phyloP scores from a whole-genome alignment of 2,113 vertebrate genomes.

The Macrotus californicus region DNA sequence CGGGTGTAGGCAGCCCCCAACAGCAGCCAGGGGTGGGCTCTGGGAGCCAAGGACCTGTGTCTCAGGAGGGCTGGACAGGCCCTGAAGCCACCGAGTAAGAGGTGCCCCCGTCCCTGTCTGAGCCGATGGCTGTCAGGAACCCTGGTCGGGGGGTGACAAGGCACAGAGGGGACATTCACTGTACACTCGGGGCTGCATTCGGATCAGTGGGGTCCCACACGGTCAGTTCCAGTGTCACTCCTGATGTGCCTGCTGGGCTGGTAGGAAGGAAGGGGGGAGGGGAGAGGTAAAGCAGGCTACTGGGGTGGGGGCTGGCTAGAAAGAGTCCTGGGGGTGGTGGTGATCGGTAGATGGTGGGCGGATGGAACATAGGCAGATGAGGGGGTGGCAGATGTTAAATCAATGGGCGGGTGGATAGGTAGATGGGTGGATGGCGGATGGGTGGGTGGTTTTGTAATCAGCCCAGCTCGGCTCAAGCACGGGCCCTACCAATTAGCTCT shows the following conservation, averaged over 20 bases:
- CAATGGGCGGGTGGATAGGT: rapidly evolving
- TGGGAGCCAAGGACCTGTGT: rapidly evolving
- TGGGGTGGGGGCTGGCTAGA: neutral
- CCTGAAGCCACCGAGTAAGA: rapidly evolving
- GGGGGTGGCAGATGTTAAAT: too few relatives aligned
- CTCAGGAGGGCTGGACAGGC: neutral
- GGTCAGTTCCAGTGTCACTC: too few relatives aligned
- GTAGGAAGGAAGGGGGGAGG: neutral
- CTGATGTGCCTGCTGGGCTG: neutral
- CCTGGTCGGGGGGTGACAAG: neutral
- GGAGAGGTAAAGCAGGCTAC: neutral
- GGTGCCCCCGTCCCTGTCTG: neutral
- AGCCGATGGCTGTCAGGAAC: neutral
- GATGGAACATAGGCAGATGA: too few relatives aligned
- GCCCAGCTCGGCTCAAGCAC: neutral
- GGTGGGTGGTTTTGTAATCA: rapidly evolving
- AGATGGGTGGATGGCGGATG: rapidly evolving
- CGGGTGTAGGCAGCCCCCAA: rapidly evolving
- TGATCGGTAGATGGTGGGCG: rapidly evolving
- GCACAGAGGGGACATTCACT: rapidly evolving
- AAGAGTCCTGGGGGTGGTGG: neutral
- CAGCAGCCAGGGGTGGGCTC: rapidly evolving
- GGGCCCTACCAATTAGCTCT: neutral
- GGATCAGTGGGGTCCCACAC: neutral
- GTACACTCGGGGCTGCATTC: rapidly evolving